These are phyloP conservation scores for Morelia viridis DNA, from an alignment of 2,797 vertebrate species.

Conservation along the genomic window DNA sequence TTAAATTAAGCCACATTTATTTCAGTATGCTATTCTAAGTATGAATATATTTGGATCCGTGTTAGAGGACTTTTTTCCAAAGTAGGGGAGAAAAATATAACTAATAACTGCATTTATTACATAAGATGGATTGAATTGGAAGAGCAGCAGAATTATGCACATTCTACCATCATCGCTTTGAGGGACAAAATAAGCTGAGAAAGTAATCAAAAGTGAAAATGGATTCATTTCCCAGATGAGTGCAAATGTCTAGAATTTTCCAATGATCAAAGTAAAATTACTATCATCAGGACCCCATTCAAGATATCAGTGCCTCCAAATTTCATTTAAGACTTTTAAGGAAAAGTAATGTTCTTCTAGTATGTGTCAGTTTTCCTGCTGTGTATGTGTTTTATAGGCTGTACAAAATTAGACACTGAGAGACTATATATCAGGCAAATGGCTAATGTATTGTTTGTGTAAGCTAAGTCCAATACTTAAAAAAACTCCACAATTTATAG, in stretches of 20 bases:
- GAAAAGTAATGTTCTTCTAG: not conserved
- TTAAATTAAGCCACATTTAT: not conserved
- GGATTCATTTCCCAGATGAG: slow-evolving; percentile 1
- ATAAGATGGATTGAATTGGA: not conserved
- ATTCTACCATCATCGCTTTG: not conserved
- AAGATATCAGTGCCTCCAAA: not conserved
- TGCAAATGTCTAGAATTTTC: slow-evolving; percentile 19
- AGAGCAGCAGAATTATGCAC: not conserved
- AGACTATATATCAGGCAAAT: not conserved
- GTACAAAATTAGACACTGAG: not conserved
- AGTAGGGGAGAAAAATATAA: not conserved
- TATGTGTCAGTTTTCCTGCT: not conserved
- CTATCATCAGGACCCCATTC: not conserved
- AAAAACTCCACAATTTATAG: not conserved
- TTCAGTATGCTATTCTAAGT: not conserved
- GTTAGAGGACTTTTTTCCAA: not conserved
- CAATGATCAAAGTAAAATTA: slow-evolving; percentile 37
- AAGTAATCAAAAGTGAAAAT: slow-evolving; percentile 38
- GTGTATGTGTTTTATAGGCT: not conserved
- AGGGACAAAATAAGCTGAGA: slow-evolving; percentile 21
- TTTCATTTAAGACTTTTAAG: slow-evolving; percentile 10
- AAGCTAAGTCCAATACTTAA: not conserved
- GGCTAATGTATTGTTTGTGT: not conserved
- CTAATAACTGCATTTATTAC: not conserved
- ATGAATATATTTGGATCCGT: not conserved